These are phyloP conservation scores for Goniozus legneri DNA, from an alignment of 1,140 invertebrate genomes.

Conservation along the genomic window DNA sequence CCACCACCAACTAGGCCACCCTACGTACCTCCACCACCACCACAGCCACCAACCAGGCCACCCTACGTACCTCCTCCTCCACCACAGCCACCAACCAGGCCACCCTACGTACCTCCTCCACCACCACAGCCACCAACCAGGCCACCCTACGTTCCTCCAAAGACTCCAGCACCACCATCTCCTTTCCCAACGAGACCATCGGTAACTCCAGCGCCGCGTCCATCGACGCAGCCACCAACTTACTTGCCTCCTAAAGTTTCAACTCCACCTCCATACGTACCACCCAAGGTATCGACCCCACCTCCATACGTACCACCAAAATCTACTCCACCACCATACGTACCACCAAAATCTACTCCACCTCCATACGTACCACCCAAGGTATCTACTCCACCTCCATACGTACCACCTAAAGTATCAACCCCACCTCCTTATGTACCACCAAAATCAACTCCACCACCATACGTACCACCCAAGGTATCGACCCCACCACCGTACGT, in stretches of 20 bases:
- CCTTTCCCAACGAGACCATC: constrained; percentile 6
- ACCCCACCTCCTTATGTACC: not conserved
- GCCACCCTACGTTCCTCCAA: constrained; percentile 11
- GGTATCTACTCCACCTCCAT: not conserved
- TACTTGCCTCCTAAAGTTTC: not conserved
- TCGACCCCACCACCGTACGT: constrained; percentile 5
- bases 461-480: constrained; percentile 6
- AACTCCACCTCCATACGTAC: constrained; percentile 10
- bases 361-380: constrained; percentile 13
- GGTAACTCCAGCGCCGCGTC: not conserved
- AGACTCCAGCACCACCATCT: constrained; percentile 1
- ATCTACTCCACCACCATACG: constrained; percentile 6
- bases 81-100: constrained; percentile 8
- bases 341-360: constrained; percentile 1
- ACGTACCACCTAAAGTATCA: constrained; percentile 5
- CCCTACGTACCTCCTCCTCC: constrained; percentile 10
- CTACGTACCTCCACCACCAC: constrained; percentile 8
- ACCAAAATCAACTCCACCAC: not conserved
- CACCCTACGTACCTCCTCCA: constrained; percentile 5
- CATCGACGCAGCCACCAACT: not conserved
- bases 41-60: constrained; percentile 3
- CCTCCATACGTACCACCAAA: constrained; percentile 1
- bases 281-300: constrained; percentile 3
- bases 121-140: constrained; percentile 11
- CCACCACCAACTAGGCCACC: constrained; percentile 2